A percentile compares a stretch with the other conserved stretches of the same genome.
Conservation (phyloP, 64 coral and sea anemone genomes). For the Montipora foliosa region DNA sequence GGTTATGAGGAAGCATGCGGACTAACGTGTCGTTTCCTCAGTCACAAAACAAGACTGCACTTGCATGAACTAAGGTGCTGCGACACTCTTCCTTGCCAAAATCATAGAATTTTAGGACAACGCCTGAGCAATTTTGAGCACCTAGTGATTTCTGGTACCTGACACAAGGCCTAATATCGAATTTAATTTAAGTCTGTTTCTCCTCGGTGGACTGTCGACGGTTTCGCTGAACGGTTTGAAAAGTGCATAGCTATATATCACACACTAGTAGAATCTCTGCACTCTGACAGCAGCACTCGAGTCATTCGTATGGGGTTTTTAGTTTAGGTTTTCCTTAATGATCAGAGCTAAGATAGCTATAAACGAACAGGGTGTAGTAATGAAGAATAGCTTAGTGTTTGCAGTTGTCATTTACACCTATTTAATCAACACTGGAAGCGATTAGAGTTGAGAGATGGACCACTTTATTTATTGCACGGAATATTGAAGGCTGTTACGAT, state of each 20-base stretch:
- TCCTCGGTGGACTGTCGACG: background rate
- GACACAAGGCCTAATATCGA: constrained; percentile 16
- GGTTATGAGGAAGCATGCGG: background rate
- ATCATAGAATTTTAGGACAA: background rate
- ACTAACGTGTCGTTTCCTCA: background rate
- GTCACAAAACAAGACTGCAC: background rate
- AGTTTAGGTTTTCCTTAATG: background rate
- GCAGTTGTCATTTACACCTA: constrained; percentile 60
- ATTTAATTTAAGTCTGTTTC: background rate
- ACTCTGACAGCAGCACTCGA: background rate
- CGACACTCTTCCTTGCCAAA: background rate
- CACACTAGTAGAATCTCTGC: background rate
- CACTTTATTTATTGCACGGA: constrained; percentile 45
- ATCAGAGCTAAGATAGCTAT: background rate
- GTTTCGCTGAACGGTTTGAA: background rate
- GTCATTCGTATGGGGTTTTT: background rate
- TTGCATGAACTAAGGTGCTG: background rate
- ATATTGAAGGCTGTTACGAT: constrained; percentile 44
- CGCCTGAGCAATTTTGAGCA: background rate
- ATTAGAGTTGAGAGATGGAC: constrained; percentile 48
- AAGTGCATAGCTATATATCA: background rate
- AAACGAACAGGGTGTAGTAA: background rate
- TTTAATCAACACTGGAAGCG: constrained; percentile 53
- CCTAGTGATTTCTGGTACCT: background rate
- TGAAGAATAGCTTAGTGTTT: constrained; percentile 26